Evolutionary conservation across 2,888 invertebrate genomes (phyloP), one percentile per base, ranked within the genome.

Genomic region (Patella ulyssiponensis): DNA sequence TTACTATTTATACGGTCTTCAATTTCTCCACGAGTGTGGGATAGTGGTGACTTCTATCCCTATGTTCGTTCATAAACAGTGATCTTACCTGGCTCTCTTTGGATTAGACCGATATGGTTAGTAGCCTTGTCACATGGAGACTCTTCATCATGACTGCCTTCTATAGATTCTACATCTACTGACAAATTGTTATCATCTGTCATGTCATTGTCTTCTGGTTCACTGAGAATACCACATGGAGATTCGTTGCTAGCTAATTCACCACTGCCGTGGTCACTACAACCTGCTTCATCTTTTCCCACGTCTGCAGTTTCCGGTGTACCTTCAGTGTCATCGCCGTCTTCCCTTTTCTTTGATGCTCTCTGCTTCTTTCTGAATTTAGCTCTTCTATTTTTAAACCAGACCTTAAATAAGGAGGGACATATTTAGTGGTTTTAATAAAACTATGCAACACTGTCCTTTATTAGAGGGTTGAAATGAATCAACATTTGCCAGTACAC

Each of bases 371-470:
- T 98, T 88, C 98, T 94, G 97, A 97, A 98, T 93, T 98, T 98
- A 84, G 98, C 98, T 84, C 98, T 94, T 79, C 98, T 94, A 92
- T 98, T 98, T 93, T 98, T 98, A 93, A 98, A 98, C 98, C 98
- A 98, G 75, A 98, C 98, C 98, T 98, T 94, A 23, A 83, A 82
- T 56, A 27, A 71, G 17, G 23, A 73, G 23, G 33, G 33, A 7
- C 33, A 33, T 9, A 44, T 44, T 44, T 44, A 44, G 7, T 44
- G 44, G 44, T 44, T 9, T 44, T 9, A 44, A 9, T 44, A 9
- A 44, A 44, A 44, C 9, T 44, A 44, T 9, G 44, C 0, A 44
- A 44, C 9, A 9, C 44, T 44, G 44, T 44, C 9, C 44, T 44
- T 44, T 44, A 44, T 44, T 44, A 33, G 0, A 44, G 7, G 44